phyloP scores from a whole-genome alignment of 2,797 vertebrate genomes.

The Schizopygopsis pylzovi region DNA sequence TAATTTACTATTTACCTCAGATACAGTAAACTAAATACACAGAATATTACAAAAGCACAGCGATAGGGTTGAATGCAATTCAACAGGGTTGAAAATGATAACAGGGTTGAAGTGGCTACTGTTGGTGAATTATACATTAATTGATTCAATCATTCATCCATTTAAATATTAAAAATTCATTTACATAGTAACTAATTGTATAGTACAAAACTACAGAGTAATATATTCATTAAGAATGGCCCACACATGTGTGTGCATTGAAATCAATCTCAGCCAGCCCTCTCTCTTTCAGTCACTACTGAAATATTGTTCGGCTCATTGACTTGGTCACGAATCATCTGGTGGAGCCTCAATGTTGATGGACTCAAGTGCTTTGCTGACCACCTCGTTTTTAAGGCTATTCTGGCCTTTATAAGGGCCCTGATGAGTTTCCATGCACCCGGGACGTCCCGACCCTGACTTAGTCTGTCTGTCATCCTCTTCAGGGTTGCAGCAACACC shows the following conservation, averaged over 20 bases:
- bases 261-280: background rate
- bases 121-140: background rate
- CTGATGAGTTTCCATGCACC: background rate
- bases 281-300: background rate
- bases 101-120: slow-evolving; percentile 13
- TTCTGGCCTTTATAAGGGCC: background rate
- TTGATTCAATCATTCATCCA: background rate
- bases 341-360: background rate
- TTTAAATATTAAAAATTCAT: background rate
- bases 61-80: background rate
- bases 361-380: background rate
- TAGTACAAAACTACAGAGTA: background rate
- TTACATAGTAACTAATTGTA: background rate
- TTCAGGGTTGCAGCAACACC: slow-evolving; percentile 13
- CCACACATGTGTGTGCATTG: background rate
- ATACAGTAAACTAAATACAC: background rate
- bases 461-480: slow-evolving; percentile 3
- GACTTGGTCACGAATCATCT: background rate
- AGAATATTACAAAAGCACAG: slow-evolving; percentile 9
- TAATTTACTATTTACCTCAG: background rate
- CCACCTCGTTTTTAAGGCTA: background rate
- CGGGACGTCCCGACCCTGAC: background rate
- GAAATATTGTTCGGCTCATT: slow-evolving; percentile 1
- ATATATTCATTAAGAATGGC: background rate
- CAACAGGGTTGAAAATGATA: slow-evolving; percentile 30